Conservation (phyloP, 2,797 vertebrate species). For the Lepilemur septentrionalis region DNA sequence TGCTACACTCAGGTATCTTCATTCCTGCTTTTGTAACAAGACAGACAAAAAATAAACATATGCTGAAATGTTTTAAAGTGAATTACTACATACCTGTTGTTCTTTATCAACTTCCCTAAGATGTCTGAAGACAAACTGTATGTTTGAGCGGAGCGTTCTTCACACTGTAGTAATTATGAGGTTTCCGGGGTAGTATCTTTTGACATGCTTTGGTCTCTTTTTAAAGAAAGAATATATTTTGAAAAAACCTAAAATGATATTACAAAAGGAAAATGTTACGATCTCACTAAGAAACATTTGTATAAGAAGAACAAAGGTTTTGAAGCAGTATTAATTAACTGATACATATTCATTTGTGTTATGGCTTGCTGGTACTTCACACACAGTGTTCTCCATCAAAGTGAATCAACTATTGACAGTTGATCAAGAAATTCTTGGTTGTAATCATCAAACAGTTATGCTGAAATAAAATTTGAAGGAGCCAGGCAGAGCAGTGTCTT, state of each 20-base stretch:
- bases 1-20: not conserved
- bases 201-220: constrained; percentile 46
- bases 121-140: not conserved
- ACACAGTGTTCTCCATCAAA: not conserved
- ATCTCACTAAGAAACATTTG: not conserved
- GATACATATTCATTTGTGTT: not conserved
- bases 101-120: not conserved
- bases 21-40: not conserved
- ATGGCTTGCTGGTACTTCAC: not conserved
- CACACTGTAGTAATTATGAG: not conserved
- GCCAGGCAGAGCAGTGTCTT: not conserved
- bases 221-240: constrained; percentile 50
- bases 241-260: constrained; percentile 59
- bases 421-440: not conserved
- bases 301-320: not conserved
- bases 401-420: not conserved
- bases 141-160: not conserved
- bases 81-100: not conserved
- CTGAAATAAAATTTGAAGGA: not conserved
- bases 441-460: not conserved
- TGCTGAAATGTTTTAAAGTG: not conserved
- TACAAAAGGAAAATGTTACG: constrained; percentile 40
- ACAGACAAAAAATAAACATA: not conserved
- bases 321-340: not conserved
- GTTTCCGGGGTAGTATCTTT: not conserved